phyloP scores from a whole-genome alignment of 2,797 vertebrate genomes.

The Acanthurus leucopareius region DNA sequence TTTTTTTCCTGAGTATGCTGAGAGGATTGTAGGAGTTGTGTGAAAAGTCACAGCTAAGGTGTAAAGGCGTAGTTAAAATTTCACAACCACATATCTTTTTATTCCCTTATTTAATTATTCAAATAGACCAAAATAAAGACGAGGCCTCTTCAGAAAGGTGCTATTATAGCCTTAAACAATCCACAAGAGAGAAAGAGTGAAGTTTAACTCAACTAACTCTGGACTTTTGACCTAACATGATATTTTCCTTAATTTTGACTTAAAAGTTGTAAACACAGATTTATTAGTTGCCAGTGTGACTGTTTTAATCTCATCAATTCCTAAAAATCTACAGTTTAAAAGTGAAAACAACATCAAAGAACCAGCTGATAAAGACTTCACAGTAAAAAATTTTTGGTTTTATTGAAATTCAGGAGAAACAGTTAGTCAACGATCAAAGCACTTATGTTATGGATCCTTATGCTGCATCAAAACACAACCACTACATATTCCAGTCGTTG shows the following conservation, averaged over 20 bases:
- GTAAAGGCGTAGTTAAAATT: conserved; percentile 55
- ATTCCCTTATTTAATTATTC: conserved; percentile 56
- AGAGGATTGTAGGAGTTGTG: conserved; percentile 33
- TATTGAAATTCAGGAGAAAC: background rate
- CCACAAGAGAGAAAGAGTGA: background rate
- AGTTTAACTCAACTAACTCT: background rate
- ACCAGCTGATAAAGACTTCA: background rate
- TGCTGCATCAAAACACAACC: conserved; percentile 10
- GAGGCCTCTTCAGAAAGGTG: background rate
- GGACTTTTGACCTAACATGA: background rate
- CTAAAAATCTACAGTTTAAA: background rate
- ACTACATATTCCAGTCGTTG: conserved; percentile 16
- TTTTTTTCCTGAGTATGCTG: conserved; percentile 16
- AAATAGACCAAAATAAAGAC: conserved; percentile 54
- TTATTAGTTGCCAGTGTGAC: background rate
- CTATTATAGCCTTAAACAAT: background rate
- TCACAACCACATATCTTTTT: conserved; percentile 24
- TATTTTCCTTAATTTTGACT: background rate
- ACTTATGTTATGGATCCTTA: background rate
- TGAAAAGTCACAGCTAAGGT: conserved; percentile 69
- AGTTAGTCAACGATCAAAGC: conserved; percentile 15
- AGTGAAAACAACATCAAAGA: background rate
- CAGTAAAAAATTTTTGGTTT: background rate
- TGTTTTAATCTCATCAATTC: background rate
- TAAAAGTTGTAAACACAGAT: background rate